Conservation (phyloP, 1,140 invertebrate species). For the Heliconius congener region DNA sequence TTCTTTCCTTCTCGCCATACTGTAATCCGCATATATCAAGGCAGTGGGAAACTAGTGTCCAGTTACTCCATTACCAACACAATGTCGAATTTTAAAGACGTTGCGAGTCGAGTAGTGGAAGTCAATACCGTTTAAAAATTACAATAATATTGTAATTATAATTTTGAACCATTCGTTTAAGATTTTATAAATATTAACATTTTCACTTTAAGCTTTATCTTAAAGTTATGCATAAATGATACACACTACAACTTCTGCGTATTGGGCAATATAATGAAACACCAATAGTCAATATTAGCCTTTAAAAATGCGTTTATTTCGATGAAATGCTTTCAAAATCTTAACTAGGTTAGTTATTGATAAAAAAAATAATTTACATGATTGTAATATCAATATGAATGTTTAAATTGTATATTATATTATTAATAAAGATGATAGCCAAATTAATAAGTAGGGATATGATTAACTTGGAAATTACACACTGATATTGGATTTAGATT, state of each 20-base stretch:
- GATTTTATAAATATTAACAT: not conserved
- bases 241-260: not conserved
- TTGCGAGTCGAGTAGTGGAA: too few relatives aligned
- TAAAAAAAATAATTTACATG: not conserved
- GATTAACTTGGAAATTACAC: too few relatives aligned
- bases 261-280: not conserved
- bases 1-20: too few relatives aligned
- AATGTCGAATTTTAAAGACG: too few relatives aligned
- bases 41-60: too few relatives aligned
- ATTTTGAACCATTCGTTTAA: not conserved
- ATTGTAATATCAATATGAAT: not conserved
- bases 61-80: too few relatives aligned
- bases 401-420: not conserved
- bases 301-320: not conserved
- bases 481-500: not conserved
- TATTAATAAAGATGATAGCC: not conserved
- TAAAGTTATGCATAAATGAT: not conserved
- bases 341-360: not conserved
- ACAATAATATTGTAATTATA: not conserved
- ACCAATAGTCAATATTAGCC: not conserved
- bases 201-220: not conserved
- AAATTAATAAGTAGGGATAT: not conserved
- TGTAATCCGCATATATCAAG: too few relatives aligned
- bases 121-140: too few relatives aligned
- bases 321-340: not conserved